Evolutionary conservation across 2,888 invertebrate species (phyloP), one percentile per base, ranked within the genome.

Genomic region (Tigriopus californicus): DNA sequence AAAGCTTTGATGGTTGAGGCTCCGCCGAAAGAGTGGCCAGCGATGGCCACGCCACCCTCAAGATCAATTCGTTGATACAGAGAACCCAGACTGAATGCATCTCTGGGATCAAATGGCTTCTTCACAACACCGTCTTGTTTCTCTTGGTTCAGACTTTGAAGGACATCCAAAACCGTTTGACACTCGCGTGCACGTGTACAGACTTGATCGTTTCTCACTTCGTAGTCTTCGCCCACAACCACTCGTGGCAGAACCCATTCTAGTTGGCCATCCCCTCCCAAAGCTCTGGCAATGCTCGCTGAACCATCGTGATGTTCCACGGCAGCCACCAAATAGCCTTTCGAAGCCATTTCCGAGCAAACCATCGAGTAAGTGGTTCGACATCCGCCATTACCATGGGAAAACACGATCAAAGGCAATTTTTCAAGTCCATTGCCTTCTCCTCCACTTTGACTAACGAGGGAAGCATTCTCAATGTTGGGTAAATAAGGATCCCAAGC

Each of bases 301-400:
- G 40, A 40, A 11, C 41, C 41, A 20, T 53, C 53, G 5, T 20
- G 13, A 33, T 53, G 53, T 20, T 53, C 53, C 11, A 53, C 41
- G 13, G 53, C 53, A 25, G 53, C 53, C 13, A 53, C 53, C 13
- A 53, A 40, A 33, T 25, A 53, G 20, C 53, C 53, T 4, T 33
- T 25, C 12, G 53, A 53, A 53, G 53, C 53, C 41, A 53, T n/a
- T 15, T 53, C 53, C 13, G 53, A 40, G 20, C 24, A 33, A 12
- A 53, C n/a, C n/a, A 41, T 15, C 11, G 53, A 53, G 20, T 53
- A 33, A 53, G 53, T 53, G 13, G 53, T 53, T 33, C 53, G 24
- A 13, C 13, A 15, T 12, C 33, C 24, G 5, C 33, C 41, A 12
- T 25, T 40, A 4, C 53, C 53, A 33, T 53, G 53, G 3, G 53